Base-by-base conservation (phyloP, 2,113 vertebrate species). In the Todiramphus saurophagus region DNA sequence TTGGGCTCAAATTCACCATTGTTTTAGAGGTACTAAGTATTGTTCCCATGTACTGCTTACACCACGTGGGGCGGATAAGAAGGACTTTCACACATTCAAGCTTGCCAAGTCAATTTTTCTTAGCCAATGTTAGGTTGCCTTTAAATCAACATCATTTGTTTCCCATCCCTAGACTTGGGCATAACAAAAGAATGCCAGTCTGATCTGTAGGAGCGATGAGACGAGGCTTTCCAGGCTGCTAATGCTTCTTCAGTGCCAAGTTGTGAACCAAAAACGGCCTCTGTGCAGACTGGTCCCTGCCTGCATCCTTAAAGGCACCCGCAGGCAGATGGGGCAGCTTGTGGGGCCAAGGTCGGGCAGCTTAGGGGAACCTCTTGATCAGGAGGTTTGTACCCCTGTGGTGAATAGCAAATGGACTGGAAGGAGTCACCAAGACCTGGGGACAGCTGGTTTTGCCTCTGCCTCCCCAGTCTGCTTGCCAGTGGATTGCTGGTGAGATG, bases 91-190 rank as follows among this genome's bases (percentile, higher is more conserved):
- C 75, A 94, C 74, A 77, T 76, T 74, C 66, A 84, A 55, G 62
- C 72, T 96, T 82, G 73, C 95, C 95, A 96, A 92, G 56, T 76
- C 83, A 56, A 11, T 72, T 89, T 88, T 90, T 93, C 60, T 75
- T 80, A 6, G 59, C 58, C 83, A 51, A 17, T 76, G 70, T 87
- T 74, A 72, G 8, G 25, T 83, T 96, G 58, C 79, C 50, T 76
- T 93, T 94, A 93, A 89, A 93, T 87, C 67, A 75, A 77, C 35
- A 28, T 30, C 25, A 85, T 83, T 63, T 87, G 10, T 91, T 96
- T 85, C 68, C 68, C 35, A 20, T 35, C 41, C 62, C 33, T 74
- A 20, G 39, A 30, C 8, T 55, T 46, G 69, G 39, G 24, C 62
- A 18, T 11, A 31, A 19, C 28, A 46, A 62, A 12, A 43, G 33